These are phyloP conservation scores for Ylistrum balloti DNA, from an alignment of 1,140 invertebrate genomes.

Conservation along the genomic window DNA sequence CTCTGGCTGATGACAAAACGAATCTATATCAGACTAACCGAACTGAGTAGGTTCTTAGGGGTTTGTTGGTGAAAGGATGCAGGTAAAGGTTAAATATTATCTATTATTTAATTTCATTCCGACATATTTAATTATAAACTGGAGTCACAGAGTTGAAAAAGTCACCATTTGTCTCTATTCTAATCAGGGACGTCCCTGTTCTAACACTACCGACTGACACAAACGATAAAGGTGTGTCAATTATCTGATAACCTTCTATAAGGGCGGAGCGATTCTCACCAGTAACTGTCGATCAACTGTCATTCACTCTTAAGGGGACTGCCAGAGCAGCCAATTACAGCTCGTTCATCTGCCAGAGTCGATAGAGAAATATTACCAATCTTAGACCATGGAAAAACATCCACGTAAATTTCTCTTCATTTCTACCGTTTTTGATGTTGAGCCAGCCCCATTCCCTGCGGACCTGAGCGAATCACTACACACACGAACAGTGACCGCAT, in stretches of 20 bases:
- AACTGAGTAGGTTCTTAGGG: no score
- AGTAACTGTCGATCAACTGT: constrained; percentile 16
- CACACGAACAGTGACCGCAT: constrained; percentile 11
- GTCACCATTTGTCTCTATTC: no score
- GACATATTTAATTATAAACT: no score
- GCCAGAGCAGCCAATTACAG: constrained; percentile 14
- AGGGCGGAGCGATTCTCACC: not conserved
- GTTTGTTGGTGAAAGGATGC: no score
- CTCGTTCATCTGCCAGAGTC: not conserved
- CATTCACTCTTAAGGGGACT: not conserved
- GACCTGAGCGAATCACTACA: constrained; percentile 15
- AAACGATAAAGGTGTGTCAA: not conserved
- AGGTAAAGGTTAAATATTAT: no score
- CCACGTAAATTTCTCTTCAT: constrained; percentile 12
- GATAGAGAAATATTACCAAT: not conserved
- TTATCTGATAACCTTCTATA: not conserved
- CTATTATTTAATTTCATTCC: no score
- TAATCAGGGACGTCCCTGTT: no score
- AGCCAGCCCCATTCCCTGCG: not conserved
- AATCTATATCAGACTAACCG: no score
- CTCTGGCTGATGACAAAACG: no score
- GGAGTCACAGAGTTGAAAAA: no score
- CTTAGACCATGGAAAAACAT: not conserved
- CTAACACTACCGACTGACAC: no score
- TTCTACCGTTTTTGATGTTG: constrained; percentile 4